A percentile compares a stretch with the other conserved stretches of the same genome.
phyloP scores from a whole-genome alignment of 2,888 invertebrate genomes.

The Nipponacmea schrenckii region DNA sequence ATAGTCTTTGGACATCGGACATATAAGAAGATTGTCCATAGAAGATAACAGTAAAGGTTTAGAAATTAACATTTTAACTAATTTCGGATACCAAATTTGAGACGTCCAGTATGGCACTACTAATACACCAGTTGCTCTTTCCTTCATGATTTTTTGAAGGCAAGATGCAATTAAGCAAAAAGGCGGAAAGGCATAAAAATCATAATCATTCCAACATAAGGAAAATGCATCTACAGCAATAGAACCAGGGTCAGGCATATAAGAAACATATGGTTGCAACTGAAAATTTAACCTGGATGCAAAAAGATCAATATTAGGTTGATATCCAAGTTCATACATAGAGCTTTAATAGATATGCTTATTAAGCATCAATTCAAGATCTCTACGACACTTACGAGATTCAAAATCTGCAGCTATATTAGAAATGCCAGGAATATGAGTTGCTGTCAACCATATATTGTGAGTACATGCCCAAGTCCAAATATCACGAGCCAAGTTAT shows the following conservation, averaged over 20 bases:
- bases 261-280: constrained; percentile 17
- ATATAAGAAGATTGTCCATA: not conserved
- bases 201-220: constrained; percentile 8
- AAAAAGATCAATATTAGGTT: constrained; percentile 26
- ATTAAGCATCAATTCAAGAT: constrained; percentile 23
- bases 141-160: constrained; percentile 20
- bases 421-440: constrained; percentile 18
- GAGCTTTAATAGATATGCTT: not conserved
- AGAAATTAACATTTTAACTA: constrained; percentile 10
- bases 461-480: no score
- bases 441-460: constrained; percentile 19
- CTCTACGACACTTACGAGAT: not conserved
- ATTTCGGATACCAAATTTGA: constrained; percentile 24
- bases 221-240: constrained; percentile 21
- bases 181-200: constrained; percentile 29
- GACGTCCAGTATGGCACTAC: constrained; percentile 25
- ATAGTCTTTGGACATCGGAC: no score
- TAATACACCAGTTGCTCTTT: constrained; percentile 16
- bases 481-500: constrained; percentile 9
- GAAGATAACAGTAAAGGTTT: not conserved
- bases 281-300: constrained; percentile 28
- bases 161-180: constrained; percentile 13
- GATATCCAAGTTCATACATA: not conserved
- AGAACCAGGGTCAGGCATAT: constrained; percentile 18
- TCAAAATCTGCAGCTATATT: constrained; percentile 19